Conservation (phyloP, 2,888 invertebrate species). For the Pristionchus entomophagus region DNA sequence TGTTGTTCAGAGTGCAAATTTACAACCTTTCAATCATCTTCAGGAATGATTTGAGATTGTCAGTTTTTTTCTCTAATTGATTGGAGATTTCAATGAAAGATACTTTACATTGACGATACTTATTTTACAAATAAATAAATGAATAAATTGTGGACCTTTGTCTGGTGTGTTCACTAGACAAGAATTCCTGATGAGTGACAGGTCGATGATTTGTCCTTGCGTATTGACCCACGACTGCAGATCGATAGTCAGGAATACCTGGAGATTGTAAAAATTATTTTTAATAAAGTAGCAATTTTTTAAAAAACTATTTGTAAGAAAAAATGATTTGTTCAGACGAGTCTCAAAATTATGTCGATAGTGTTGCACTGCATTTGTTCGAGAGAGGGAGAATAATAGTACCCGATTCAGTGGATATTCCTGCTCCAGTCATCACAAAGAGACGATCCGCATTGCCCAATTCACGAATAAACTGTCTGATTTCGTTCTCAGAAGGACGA, state of each 20-base stretch:
- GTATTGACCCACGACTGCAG: constrained; percentile 67
- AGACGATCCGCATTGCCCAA: constrained; percentile 67
- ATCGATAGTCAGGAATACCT: constrained; percentile 84
- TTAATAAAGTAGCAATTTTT: background rate
- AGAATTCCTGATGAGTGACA: constrained; percentile 89
- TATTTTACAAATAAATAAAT: too few species aligned
- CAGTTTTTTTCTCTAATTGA: background rate
- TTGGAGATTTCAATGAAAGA: too few species aligned
- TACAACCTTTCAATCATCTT: background rate
- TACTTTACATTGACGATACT: too few species aligned
- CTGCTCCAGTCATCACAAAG: constrained; percentile 91
- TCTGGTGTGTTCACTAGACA: constrained; percentile 74
- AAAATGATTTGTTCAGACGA: background rate
- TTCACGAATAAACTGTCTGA: constrained; percentile 12
- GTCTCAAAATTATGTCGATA: too few species aligned
- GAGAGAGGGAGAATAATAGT: too few species aligned
- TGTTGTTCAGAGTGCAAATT: too few species aligned
- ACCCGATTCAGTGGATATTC: constrained; percentile 92
- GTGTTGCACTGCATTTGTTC: too few species aligned
- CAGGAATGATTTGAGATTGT: background rate
- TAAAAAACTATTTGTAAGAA: background rate
- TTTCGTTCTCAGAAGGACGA: background rate
- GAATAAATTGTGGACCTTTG: constrained; percentile 52
- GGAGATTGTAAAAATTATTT: constrained; percentile 47
- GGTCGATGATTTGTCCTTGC: constrained; percentile 84